Base-by-base conservation (phyloP, 2,797 vertebrate species). In the Etheostoma perlongum region DNA sequence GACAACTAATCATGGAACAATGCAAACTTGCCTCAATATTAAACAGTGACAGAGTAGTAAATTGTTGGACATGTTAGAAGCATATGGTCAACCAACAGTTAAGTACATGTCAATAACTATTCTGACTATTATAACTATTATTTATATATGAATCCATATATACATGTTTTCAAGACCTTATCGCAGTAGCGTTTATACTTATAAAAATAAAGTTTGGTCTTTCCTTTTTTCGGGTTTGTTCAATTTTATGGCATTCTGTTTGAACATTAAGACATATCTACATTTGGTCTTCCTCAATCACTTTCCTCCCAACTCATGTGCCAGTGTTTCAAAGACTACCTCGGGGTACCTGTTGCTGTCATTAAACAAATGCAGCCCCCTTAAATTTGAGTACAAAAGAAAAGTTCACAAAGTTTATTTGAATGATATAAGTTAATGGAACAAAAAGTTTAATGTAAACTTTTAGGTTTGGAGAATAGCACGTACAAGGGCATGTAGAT, bases 121-220 rank as follows among this genome's bases (percentile, higher is more conserved):
- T 63, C 57, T 73, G 72, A 80, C 84, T 86, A 84, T 77, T 87
- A 88, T 47, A 91, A 86, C 84, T 91, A 92, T 84, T 79, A 84
- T 85, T 81, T 89, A 87, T 84, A 87, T 84, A 88, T 85, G 69
- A 76, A 67, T 85, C 15, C 42, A 68, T 91, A 91, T 88, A 58
- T 88, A 90, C 80, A 88, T 3, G 64, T 72, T 79, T 70, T 72
- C 68, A 73, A 89, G 83, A 92, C 86, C 78, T 79, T 80, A 72
- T 78, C 33, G 23, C 57, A 48, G 57, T 69, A 72, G 74, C 55
- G 9, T 75, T 70, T 85, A 82, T 74, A 33, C 58, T 83, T 93
- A 90, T 44, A 93, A 94, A 94, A 94, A 94, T 92, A 93, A 85
- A 92, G 82, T 89, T 93, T 91, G 92, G 90, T 93, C 92, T 89